Percentiles rank a stretch among this genome's conserved stretches.
These are phyloP conservation scores for Anniella stebbinsi DNA, from an alignment of 2,797 vertebrate genomes.

Conservation along the genomic window DNA sequence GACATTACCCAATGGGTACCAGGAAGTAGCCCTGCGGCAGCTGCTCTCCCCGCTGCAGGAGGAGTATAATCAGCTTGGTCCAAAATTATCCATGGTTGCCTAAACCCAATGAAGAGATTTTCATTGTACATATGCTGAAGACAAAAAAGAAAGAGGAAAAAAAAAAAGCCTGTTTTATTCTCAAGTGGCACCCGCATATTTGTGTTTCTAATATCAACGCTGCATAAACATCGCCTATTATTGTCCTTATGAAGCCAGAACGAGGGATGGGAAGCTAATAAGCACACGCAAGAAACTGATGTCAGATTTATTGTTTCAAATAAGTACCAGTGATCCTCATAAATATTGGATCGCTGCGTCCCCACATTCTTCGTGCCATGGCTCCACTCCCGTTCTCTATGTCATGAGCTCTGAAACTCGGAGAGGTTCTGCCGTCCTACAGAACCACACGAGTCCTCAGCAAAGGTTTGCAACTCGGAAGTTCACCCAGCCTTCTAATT, in stretches of 20 bases:
- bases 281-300: constrained; percentile 64
- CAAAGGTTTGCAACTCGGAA: background rate
- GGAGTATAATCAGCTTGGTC: background rate
- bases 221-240: constrained; percentile 67
- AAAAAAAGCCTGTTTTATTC: constrained; percentile 39
- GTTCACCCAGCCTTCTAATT: background rate
- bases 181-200: constrained; percentile 56
- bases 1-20: too few relatives aligned
- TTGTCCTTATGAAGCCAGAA: constrained; percentile 60
- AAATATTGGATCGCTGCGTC: constrained; percentile 77
- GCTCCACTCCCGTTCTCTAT: constrained; percentile 4
- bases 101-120: constrained; percentile 44
- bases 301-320: constrained; percentile 76
- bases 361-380: constrained; percentile 51
- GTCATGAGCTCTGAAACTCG: constrained; percentile 28
- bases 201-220: constrained; percentile 71
- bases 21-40: too few relatives aligned
- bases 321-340: constrained; percentile 69
- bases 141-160: constrained; percentile 27
- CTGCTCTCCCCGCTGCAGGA: too few relatives aligned
- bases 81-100: background rate
- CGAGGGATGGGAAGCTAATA: constrained; percentile 59
- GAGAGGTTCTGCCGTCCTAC: rapidly evolving
- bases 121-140: constrained; percentile 50
- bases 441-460: background rate